Evolutionary conservation across 2,113 vertebrate species (phyloP).

Genomic region (Alaudala cheleensis): DNA sequence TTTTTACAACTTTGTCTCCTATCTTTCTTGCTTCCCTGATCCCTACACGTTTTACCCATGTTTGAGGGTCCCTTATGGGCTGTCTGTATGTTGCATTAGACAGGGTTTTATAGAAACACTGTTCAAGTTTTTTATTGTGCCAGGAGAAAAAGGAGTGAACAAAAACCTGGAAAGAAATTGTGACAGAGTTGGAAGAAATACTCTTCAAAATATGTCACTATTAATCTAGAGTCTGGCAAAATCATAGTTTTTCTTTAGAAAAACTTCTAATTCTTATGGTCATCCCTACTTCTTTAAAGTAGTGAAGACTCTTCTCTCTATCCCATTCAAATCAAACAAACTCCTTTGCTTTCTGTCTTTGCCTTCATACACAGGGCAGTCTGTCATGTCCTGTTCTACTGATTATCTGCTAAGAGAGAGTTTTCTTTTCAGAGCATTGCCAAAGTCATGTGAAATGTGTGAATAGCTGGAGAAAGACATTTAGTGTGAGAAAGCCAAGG

Average conservation of each 20-base stretch:
- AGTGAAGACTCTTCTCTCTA: neutral
- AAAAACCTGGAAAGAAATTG: neutral
- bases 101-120: neutral
- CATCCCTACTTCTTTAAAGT: neutral
- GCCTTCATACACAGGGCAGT: neutral
- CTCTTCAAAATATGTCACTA: neutral
- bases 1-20: neutral
- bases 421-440: neutral
- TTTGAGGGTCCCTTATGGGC: neutral
- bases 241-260: neutral
- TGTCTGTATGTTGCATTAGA: neutral
- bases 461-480: neutral
- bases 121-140: neutral
- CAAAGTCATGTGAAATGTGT: neutral
- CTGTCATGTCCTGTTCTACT: neutral
- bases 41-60: neutral
- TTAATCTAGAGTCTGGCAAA: neutral
- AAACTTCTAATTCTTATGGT: rapidly evolving
- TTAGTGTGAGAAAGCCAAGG: neutral
- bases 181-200: neutral
- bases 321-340: neutral
- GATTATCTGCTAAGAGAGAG: neutral
- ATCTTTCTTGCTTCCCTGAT: neutral
- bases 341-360: neutral
- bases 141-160: neutral